Base-by-base conservation (phyloP, 1,140 invertebrate genomes). In the Nasonia giraulti region DNA sequence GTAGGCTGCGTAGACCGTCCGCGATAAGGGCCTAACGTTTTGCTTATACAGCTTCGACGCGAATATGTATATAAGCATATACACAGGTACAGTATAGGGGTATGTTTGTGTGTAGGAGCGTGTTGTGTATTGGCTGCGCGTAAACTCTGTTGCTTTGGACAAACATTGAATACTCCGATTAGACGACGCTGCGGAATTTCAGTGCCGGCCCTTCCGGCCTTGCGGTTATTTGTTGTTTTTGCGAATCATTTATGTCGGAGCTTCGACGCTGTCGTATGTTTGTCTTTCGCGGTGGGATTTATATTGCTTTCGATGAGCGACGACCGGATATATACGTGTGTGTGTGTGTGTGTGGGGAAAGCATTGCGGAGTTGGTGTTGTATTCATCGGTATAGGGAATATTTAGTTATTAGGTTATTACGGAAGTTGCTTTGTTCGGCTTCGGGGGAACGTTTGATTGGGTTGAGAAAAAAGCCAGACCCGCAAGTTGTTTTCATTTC, bases 221-320 rank as follows among this genome's bases (percentile, higher is more conserved):
- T 71, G 27, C 27, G 69, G 23, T 31, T 75, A 47, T 82, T 82
- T 82, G 80, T 74, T 82, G 50, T 37, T 76, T 27, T 76, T 82
- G 50, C 27, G 40, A 76, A 76, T 76, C 47, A 74, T 37, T n/a
- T 68, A 69, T 10, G 20, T 0, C 20, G 20, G 33, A 62, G 17
- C 17, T 62, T 62, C 20, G 7, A 37, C 33, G 33, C 33, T 0
- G 6, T 62, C 27, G 20, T 62, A 5, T 50, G 17, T 62, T 62
- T 20, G 55, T 62, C 14, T 62, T 62, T 62, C 7, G 55, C 20
- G 40, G 40, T 14, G 8, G 40, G 40, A 8, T 44, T 1, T 27
- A 27, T 27, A 27, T 81, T 81, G 40, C 27, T 81, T 17, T 68
- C 37, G 4, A 27, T 37, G 33, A 4, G 33, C 33, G 33, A 37